Evolutionary conservation across 2,888 invertebrate genomes (phyloP), one percentile per base, ranked within the genome.

Genomic region (Nesidiocoris tenuis): DNA sequence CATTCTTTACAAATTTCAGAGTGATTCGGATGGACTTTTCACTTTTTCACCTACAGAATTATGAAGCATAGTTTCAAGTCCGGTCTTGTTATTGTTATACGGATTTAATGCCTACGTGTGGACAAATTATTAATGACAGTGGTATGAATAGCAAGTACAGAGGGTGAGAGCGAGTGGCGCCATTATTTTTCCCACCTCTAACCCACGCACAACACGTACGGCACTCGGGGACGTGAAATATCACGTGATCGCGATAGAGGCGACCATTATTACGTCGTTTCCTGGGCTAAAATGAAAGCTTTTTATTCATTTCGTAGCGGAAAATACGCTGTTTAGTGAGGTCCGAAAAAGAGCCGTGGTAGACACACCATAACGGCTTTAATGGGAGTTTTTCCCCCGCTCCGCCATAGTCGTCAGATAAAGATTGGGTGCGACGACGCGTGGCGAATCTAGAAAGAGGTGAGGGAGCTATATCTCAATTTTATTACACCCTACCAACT

Each of bases 351-450:
- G 12, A 12, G 5, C 39, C 5, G 39, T 39, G 39, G 5, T 39
- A 39, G 39, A 39, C 39, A 39, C 39, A 39, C 39, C 39, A 39
- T 39, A 39, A 39, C 39, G 39, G 39, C 5, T 39, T 39, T 39
- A 39, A 39, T 39, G 39, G 39, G 39, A 39, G 39, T 39, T 39
- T 39, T 39, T 39, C 12, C 39, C 5, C 39, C 12, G 39, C 39
- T 7, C 39, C 3, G 39, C 5, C 12, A 39, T 39, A 39, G 39
- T 39, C 39, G 39, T 39, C 39, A 70, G 70, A 70, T 70, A 59
- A 70, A 70, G 70, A 70, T 70, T 70, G 59, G 70, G 70, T 70
- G 70, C 70, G 17, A 23, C 70, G 70, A 70, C 70, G 70, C 70
- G 70, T 56, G 57, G 25, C 22, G 70, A 70, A 70, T 70, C 70